These are phyloP conservation scores for Drosophila recens DNA, from an alignment of 2,888 invertebrate species.

Conservation along the genomic window DNA sequence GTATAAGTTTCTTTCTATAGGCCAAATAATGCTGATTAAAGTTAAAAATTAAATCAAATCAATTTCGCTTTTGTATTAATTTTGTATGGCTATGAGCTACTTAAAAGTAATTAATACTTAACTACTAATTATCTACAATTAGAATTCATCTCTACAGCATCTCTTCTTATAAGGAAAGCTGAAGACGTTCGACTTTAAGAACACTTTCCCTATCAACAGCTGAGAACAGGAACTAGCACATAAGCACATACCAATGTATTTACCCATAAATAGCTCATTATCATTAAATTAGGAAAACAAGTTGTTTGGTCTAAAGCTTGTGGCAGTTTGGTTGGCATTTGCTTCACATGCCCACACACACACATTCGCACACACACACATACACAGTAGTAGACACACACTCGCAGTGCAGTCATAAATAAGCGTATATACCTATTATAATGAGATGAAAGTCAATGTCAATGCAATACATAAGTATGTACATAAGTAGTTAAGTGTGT, in stretches of 20 bases:
- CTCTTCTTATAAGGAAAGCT: background rate
- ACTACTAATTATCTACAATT: background rate
- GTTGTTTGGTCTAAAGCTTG: conserved; percentile 66
- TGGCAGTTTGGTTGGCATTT: conserved; percentile 52
- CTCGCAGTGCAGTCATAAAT: conserved; percentile 66
- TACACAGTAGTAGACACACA: conserved; percentile 3
- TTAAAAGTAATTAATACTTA: background rate
- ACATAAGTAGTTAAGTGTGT: conserved; percentile 32
- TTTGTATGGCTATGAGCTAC: background rate
- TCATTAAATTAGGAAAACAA: conserved; percentile 78
- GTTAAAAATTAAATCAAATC: no score
- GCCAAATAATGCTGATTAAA: no score
- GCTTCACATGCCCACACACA: conserved; percentile 27
- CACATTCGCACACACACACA: conserved; percentile 15
- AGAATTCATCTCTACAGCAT: background rate
- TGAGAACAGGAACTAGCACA: conserved; percentile 21
- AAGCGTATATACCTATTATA: conserved; percentile 72
- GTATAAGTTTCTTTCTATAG: no score
- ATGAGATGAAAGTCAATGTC: conserved; percentile 82
- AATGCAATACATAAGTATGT: conserved; percentile 54
- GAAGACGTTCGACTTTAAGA: conserved; percentile 18
- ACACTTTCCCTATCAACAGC: conserved; percentile 20
- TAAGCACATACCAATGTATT: conserved; percentile 44
- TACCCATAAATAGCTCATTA: conserved; percentile 75
- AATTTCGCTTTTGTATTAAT: no score